Percentiles rank a stretch among this genome's conserved stretches.
These are phyloP conservation scores for Tinea trinotella DNA, from an alignment of 2,888 invertebrate species.

Conservation along the genomic window DNA sequence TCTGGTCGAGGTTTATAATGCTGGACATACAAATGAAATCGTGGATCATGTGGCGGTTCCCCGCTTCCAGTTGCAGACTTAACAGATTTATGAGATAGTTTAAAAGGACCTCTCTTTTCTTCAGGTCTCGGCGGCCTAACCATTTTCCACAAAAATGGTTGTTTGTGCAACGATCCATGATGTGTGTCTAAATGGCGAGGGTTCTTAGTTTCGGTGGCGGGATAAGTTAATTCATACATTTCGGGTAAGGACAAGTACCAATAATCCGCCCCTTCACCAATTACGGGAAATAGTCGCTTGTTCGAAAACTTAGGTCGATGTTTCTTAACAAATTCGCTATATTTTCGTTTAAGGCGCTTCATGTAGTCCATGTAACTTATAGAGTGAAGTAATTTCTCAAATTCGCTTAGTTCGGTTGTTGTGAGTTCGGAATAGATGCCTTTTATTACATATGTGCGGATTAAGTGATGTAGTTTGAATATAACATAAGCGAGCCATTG, in stretches of 20 bases:
- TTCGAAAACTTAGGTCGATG: constrained; percentile 54
- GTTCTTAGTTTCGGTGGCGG: constrained; percentile 28
- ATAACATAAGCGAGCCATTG: constrained; percentile 61
- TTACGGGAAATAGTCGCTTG: constrained; percentile 57
- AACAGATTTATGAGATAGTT: constrained; percentile 25
- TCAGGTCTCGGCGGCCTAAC: constrained; percentile 30
- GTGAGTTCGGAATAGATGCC: constrained; percentile 53
- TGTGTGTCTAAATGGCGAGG: constrained; percentile 41
- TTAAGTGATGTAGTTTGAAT: constrained; percentile 58
- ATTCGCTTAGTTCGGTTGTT: constrained; percentile 47
- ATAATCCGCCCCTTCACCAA: constrained; percentile 59
- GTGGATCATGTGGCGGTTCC: constrained; percentile 37
- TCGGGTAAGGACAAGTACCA: constrained; percentile 66
- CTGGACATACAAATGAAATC: constrained; percentile 54
- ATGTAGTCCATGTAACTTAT: constrained; percentile 59
- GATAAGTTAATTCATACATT: constrained; percentile 58
- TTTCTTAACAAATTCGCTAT: constrained; percentile 58
- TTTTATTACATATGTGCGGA: constrained; percentile 48
- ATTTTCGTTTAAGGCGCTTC: constrained; percentile 52
- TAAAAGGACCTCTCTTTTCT: constrained; percentile 48
- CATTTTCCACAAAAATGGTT: constrained; percentile 58
- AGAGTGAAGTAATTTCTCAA: constrained; percentile 56
- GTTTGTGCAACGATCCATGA: constrained; percentile 45
- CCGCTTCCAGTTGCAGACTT: background rate
- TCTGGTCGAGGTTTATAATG: constrained; percentile 56